A percentile compares a stretch with the other conserved stretches of the same genome.
Evolutionary conservation across 2,113 vertebrate genomes (phyloP).

Genomic region (Hucho hucho): DNA sequence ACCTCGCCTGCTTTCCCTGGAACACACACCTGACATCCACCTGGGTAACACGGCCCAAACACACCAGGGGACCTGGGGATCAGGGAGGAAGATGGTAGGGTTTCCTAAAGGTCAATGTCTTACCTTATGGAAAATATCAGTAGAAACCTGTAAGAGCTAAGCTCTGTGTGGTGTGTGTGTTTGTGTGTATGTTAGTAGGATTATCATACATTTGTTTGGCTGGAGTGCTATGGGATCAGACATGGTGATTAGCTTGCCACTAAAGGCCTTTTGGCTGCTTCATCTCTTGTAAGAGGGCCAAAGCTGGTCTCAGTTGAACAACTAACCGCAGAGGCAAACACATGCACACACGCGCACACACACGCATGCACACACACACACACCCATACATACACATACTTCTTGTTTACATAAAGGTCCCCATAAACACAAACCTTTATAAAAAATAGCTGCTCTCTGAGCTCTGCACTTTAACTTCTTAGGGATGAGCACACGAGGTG

Average conservation of each 20-base stretch:
- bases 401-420: neutral
- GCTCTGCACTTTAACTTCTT: no score
- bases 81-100: no score
- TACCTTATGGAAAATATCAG: no score
- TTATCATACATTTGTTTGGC: conserved; percentile 4
- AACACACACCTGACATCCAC: conserved; percentile 7
- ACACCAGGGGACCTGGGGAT: no score
- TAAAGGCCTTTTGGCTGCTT: conserved; percentile 16
- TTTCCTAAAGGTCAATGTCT: no score
- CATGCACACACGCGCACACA: conserved; percentile 5
- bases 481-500: no score
- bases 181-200: conserved; percentile 17
- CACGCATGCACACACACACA: conserved; percentile 9
- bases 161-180: conserved; percentile 9
- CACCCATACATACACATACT: neutral
- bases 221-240: conserved; percentile 9
- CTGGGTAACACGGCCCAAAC: neutral
- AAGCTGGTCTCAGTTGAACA: neutral
- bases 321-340: neutral
- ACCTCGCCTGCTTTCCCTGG: conserved; percentile 5
- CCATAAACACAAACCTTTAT: neutral
- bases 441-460: neutral
- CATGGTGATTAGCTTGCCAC: conserved; percentile 17
- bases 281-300: conserved; percentile 3
- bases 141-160: neutral